phyloP scores from a whole-genome alignment of 2,888 invertebrate genomes.

The Amphipoea oculea region DNA sequence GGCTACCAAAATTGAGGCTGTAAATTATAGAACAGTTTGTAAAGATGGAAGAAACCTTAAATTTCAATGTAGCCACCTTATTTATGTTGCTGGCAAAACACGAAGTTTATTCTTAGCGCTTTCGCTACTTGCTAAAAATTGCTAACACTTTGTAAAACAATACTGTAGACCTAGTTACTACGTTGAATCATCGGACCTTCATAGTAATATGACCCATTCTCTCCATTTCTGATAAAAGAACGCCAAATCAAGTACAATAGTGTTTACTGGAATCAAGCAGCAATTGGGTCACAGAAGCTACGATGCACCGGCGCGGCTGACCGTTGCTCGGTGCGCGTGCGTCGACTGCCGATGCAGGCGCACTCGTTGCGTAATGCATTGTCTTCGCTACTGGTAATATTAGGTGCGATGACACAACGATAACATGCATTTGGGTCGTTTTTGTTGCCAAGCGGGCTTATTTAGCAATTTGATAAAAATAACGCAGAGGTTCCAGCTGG shows the following conservation, averaged over 20 bases:
- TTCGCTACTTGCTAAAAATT: conserved; percentile 9
- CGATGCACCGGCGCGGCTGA: conserved; percentile 77
- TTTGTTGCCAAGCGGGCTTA: conserved; percentile 64
- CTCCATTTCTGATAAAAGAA: conserved; percentile 34
- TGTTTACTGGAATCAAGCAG: conserved; percentile 80
- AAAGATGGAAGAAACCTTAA: conserved; percentile 9
- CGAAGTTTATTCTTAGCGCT: conserved; percentile 15
- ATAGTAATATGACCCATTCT: conserved; percentile 32
- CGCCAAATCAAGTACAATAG: conserved; percentile 63
- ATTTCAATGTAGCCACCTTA: conserved; percentile 20
- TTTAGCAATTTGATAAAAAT: conserved; percentile 34
- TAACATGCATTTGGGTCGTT: conserved; percentile 67
- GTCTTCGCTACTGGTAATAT: conserved; percentile 76
- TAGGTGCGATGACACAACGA: conserved; percentile 78
- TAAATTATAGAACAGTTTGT: conserved; percentile 39
- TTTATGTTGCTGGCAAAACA: conserved; percentile 34
- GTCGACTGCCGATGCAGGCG: conserved; percentile 79
- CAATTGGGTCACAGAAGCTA: conserved; percentile 85
- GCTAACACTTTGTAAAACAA: conserved; percentile 15
- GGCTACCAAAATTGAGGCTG: conserved; percentile 52
- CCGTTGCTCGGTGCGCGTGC: conserved; percentile 87
- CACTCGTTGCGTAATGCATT: conserved; percentile 82
- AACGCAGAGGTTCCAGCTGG: conserved; percentile 23
- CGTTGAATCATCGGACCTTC: not conserved
- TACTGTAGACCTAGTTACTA: not conserved